These are phyloP conservation scores for Saccostrea glomerata DNA, from an alignment of 1,140 invertebrate species.

Conservation along the genomic window DNA sequence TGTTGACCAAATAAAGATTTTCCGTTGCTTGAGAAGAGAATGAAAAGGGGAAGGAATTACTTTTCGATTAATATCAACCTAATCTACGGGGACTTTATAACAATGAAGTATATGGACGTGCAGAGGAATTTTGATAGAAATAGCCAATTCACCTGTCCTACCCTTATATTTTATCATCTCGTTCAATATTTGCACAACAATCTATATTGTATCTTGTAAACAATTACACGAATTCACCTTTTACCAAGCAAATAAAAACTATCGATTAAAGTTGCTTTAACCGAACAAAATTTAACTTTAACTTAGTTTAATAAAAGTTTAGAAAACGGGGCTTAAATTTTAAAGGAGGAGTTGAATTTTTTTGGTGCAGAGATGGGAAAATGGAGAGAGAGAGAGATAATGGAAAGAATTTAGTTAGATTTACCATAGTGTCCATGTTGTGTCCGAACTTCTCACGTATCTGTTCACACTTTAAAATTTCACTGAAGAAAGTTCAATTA, in stretches of 20 bases:
- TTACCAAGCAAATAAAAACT: not conserved
- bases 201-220: constrained; percentile 16
- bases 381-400: constrained; percentile 7
- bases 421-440: not conserved
- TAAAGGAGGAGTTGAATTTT: too few species aligned
- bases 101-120: not conserved
- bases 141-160: not conserved
- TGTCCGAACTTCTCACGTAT: not conserved
- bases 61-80: not conserved
- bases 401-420: not conserved
- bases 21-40: not conserved
- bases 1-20: not conserved
- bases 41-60: constrained; percentile 2
- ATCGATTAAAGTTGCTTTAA: not conserved
- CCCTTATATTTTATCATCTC: not conserved
- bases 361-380: not conserved
- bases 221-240: constrained; percentile 9
- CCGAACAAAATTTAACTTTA: not conserved
- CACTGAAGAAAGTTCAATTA: not conserved
- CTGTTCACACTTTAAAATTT: not conserved
- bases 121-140: not conserved
- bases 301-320: not conserved
- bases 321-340: not conserved
- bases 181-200: constrained; percentile 24
- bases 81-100: not conserved